Conservation (phyloP, 2,888 invertebrate species). For the Tenthredo scrophulariae region DNA sequence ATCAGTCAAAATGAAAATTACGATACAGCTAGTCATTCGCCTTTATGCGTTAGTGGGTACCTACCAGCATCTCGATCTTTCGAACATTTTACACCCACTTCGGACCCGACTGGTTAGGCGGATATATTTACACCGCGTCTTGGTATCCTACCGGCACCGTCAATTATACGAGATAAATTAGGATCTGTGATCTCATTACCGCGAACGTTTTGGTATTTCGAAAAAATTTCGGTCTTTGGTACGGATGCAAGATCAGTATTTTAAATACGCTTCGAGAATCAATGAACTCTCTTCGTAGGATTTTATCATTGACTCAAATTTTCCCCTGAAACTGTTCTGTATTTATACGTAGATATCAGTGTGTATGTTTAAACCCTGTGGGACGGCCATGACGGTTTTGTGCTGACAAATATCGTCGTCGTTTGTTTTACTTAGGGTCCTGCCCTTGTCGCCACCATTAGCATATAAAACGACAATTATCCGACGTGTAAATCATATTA, state of each 20-base stretch:
- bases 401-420: constrained; percentile 49
- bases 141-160: neutral
- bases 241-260: neutral
- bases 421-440: constrained; percentile 48
- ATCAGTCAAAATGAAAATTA: constrained; percentile 27
- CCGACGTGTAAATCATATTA: constrained; percentile 53
- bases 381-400: constrained; percentile 10
- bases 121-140: neutral
- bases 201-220: neutral
- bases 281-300: neutral
- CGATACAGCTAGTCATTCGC: neutral
- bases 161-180: neutral
- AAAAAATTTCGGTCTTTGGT: neutral
- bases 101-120: neutral
- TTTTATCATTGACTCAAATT: neutral
- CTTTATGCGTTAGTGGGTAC: neutral
- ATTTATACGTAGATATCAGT: neutral
- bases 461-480: constrained; percentile 55
- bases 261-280: neutral
- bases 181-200: neutral
- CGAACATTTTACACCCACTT: neutral
- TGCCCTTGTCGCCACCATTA: constrained; percentile 51
- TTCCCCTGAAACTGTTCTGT: neutral
- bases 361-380: neutral
- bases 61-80: neutral